These are phyloP conservation scores for Mimumesa dahlbomi DNA, from an alignment of 2,888 invertebrate species.

Conservation along the genomic window DNA sequence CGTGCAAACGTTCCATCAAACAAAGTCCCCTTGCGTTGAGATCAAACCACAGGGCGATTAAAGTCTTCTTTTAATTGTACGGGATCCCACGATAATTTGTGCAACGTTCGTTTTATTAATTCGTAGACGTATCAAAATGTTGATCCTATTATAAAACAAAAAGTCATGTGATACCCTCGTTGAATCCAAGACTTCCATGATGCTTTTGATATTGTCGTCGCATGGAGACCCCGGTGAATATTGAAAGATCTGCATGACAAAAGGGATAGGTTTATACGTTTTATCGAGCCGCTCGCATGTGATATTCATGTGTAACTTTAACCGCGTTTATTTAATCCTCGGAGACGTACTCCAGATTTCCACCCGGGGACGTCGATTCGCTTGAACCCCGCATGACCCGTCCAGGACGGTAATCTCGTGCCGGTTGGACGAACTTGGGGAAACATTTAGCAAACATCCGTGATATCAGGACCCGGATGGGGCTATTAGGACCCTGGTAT, in stretches of 20 bases:
- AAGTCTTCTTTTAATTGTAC: not conserved
- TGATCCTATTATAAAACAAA: too few species aligned
- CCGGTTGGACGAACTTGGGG: not conserved
- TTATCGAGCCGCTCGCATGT: too few species aligned
- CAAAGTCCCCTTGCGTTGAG: too few species aligned
- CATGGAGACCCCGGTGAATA: too few species aligned
- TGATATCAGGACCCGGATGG: not conserved
- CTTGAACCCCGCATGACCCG: not conserved
- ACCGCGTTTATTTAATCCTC: not conserved
- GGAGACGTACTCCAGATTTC: not conserved
- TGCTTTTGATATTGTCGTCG: too few species aligned
- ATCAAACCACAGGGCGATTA: not conserved
- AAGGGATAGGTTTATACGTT: not conserved
- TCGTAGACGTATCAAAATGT: too few species aligned
- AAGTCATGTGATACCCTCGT: too few species aligned
- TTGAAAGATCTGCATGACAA: not conserved
- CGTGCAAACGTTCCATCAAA: not conserved
- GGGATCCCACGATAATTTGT: not conserved
- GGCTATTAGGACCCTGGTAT: not conserved
- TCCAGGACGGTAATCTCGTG: not conserved
- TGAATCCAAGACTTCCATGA: too few species aligned
- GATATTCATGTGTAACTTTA: slow-evolving; percentile 2
- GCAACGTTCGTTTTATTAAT: too few species aligned
- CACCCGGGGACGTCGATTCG: not conserved
- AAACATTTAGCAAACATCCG: slow-evolving; percentile 21